Evolutionary conservation across 2,113 vertebrate genomes (phyloP).

Genomic region (Ovibos moschatus): DNA sequence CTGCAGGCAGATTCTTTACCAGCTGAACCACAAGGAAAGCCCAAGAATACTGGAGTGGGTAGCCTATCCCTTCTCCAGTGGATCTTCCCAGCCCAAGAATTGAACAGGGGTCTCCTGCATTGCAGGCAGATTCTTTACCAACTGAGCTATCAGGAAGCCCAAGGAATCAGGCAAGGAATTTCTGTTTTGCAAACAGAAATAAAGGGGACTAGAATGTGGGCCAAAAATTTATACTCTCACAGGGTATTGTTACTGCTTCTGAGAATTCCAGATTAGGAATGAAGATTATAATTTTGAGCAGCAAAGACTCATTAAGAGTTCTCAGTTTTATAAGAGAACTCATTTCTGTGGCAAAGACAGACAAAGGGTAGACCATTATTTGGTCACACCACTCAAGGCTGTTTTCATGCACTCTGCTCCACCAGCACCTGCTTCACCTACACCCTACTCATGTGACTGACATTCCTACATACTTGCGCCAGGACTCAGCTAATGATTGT

Average conservation of each 20-base stretch:
- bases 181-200: not conserved
- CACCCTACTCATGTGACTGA: not conserved
- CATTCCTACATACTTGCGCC: not conserved
- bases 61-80: not conserved
- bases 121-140: not conserved
- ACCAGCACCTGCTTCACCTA: not conserved
- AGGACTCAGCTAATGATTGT: not conserved
- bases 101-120: not conserved
- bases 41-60: not conserved
- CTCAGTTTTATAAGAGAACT: not conserved
- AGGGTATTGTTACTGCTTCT: not conserved
- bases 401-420: not conserved
- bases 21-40: not conserved
- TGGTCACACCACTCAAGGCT: not conserved
- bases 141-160: not conserved
- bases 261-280: not conserved
- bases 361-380: not conserved
- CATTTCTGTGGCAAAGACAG: not conserved
- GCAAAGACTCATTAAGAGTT: not conserved
- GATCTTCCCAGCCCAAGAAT: not conserved
- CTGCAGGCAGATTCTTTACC: not conserved
- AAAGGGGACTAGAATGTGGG: not conserved
- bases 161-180: not conserved
- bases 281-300: not conserved
- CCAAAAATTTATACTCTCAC: not conserved